Base-by-base conservation (phyloP, 2,113 vertebrate genomes). In the Cinclus cinclus region DNA sequence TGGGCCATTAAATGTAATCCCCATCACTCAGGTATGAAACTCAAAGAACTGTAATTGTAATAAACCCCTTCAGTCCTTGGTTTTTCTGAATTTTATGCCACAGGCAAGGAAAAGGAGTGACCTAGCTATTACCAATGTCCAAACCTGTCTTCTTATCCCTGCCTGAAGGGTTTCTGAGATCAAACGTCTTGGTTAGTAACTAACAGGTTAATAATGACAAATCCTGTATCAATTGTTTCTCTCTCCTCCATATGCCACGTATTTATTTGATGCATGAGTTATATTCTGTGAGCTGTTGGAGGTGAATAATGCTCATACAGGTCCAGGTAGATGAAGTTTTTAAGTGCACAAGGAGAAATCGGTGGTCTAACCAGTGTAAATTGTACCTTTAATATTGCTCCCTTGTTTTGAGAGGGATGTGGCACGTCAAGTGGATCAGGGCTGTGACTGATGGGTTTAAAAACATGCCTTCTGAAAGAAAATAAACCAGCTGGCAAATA, bases 401-500 rank as follows among this genome's bases (percentile, higher is more conserved):
- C 71, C 39, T 55, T 71, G 42, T 86, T 91, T 63, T 46, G 56
- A 71, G 68, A 62, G 58, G 76, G 55, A 37, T 30, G 44, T 74
- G 83, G 28, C 37, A 3, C 22, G 58, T 52, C 56, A 22, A 7
- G 42, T 80, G 67, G 28, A 65, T 63, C 85, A 89, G 90, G 68
- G 84, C 3, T n/a, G 21, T 52, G 88, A 80, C 11, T 52, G 76
- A 88, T 62, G 67, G 69, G 5, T 73, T 94, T 89, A 59, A 62
- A 94, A 92, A 59, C 63, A 20, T 41, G 64, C 47, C 75, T 80
- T 89, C 44, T 63, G 88, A 50, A 78, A 56, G 82, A 41, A 42
- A 18, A 89, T 30, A 86, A 88, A 77, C 16, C 92, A 88, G 55
- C 71, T 96, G 93, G 93, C 77, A 75, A 56, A 47, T 77, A 31